These are phyloP conservation scores for Ylistrum balloti DNA, from an alignment of 1,140 invertebrate species.

Conservation along the genomic window DNA sequence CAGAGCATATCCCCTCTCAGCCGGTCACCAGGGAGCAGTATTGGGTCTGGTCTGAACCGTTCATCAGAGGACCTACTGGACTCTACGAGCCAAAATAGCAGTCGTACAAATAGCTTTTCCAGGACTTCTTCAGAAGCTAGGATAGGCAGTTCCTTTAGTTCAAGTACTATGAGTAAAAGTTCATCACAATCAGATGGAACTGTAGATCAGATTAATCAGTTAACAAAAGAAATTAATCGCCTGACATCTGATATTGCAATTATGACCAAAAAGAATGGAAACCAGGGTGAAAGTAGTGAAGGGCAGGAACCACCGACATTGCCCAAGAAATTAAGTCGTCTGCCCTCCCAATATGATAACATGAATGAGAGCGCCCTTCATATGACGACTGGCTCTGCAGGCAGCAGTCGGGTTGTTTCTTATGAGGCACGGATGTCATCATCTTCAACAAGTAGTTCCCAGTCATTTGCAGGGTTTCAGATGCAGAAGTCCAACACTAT, in stretches of 20 bases:
- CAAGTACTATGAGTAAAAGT: constrained; percentile 58
- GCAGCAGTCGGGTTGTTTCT: constrained; percentile 80
- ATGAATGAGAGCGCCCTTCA: constrained; percentile 65
- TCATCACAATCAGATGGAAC: constrained; percentile 66
- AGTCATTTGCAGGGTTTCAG: constrained; percentile 68
- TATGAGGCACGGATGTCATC: constrained; percentile 71
- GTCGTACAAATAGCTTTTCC: constrained; percentile 59
- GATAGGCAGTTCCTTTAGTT: constrained; percentile 51
- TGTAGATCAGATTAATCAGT: constrained; percentile 76
- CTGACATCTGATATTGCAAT: constrained; percentile 78
- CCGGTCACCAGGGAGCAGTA: constrained; percentile 71
- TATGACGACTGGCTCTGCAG: constrained; percentile 48
- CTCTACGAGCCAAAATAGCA: constrained; percentile 32
- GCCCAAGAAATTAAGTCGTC: constrained; percentile 86
- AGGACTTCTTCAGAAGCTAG: constrained; percentile 66
- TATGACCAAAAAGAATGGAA: constrained; percentile 61
- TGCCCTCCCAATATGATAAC: constrained; percentile 90
- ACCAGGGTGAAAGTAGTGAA: neutral
- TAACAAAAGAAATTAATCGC: constrained; percentile 76
- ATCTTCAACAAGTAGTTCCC: constrained; percentile 70
- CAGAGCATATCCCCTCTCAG: constrained; percentile 64
- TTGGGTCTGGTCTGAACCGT: constrained; percentile 73
- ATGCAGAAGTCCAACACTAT: constrained; percentile 66
- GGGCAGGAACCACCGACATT: constrained; percentile 85
- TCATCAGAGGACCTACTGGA: constrained; percentile 70